These are phyloP conservation scores for Galeopterus variegatus DNA, from an alignment of 2,113 vertebrate genomes.

Conservation along the genomic window DNA sequence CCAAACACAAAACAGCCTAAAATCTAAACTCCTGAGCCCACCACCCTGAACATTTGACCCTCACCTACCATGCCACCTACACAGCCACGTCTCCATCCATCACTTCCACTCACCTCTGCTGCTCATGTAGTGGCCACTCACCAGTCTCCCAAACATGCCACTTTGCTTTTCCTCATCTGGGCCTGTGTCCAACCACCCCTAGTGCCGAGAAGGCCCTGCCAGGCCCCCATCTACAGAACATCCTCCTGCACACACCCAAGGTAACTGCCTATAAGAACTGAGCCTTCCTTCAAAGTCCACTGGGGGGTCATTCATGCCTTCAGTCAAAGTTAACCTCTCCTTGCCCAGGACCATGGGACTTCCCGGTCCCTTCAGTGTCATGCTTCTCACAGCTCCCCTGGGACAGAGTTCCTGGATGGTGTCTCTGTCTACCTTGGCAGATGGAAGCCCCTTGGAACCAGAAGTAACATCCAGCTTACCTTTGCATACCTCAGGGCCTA, in stretches of 20 bases:
- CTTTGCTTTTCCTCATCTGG: rapidly evolving
- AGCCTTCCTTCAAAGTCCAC: background rate
- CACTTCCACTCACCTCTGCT: background rate
- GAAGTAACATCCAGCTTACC: background rate
- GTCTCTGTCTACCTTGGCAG: background rate
- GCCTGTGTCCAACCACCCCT: too few species aligned
- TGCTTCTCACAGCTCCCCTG: too few species aligned
- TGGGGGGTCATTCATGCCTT: background rate
- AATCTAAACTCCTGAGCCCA: background rate
- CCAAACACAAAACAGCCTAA: too few species aligned
- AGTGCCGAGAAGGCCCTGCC: background rate
- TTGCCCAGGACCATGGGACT: background rate
- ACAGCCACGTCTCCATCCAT: background rate
- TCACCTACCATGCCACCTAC: background rate
- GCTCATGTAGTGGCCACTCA: too few species aligned
- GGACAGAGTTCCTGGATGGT: background rate
- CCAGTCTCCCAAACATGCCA: too few species aligned
- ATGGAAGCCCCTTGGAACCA: rapidly evolving
- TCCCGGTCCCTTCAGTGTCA: background rate
- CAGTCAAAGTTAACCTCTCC: background rate
- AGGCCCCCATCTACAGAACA: background rate
- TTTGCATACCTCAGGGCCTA: background rate
- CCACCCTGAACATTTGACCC: background rate
- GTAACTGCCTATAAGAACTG: background rate
- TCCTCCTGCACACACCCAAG: background rate